Conservation (phyloP, 2,888 invertebrate genomes). For the Limnephilus rhombicus region DNA sequence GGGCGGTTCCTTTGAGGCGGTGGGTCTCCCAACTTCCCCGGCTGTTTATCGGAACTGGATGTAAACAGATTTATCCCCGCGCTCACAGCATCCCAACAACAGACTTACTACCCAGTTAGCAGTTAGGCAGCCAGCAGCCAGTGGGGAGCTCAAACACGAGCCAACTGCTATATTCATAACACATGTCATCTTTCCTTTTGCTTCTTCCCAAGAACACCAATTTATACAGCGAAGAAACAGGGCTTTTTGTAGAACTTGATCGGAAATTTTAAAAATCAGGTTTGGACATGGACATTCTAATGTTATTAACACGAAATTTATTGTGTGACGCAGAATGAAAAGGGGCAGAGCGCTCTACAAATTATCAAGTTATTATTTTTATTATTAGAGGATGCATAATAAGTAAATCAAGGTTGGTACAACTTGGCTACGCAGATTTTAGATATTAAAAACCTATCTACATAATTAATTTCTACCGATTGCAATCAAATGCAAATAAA, state of each 20-base stretch:
- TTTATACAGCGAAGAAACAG: background rate
- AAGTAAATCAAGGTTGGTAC: too few species aligned
- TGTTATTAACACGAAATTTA: too few species aligned
- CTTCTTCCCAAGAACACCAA: background rate
- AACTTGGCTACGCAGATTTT: too few species aligned
- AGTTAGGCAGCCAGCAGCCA: background rate
- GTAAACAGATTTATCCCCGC: conserved; percentile 32
- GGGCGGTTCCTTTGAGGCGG: conserved; percentile 32
- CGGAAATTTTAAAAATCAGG: too few species aligned
- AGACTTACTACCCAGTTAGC: background rate
- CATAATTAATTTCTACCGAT: too few species aligned
- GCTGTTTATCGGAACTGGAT: background rate
- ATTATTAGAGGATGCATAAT: too few species aligned
- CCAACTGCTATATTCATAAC: background rate
- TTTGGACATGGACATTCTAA: too few species aligned
- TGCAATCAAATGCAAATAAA: too few species aligned
- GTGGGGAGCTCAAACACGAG: background rate
- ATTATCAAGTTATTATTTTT: too few species aligned
- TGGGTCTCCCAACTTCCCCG: background rate
- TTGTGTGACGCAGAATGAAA: too few species aligned
- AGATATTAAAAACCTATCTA: too few species aligned
- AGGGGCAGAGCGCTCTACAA: too few species aligned
- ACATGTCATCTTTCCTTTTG: background rate
- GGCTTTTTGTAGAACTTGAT: background rate
- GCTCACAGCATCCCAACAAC: background rate